Conservation (phyloP, 2,113 vertebrate species). For the Microtus richardsoni region DNA sequence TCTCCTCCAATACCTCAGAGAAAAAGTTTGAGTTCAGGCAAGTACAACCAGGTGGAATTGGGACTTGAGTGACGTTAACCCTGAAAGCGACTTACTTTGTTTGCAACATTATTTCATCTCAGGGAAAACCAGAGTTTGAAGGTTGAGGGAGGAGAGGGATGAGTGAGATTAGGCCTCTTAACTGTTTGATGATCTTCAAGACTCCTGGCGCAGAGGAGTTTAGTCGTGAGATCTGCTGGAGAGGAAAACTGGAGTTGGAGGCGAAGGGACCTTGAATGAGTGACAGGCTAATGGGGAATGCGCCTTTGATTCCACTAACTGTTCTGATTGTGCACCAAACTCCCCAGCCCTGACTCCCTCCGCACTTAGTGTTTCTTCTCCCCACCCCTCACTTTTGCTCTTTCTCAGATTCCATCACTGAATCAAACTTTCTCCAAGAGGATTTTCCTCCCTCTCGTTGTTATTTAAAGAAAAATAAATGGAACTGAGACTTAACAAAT, state of each 20-base stretch:
- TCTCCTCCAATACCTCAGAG: not conserved
- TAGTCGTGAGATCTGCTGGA: not conserved
- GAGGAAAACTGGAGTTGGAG: not conserved
- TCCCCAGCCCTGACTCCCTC: not conserved
- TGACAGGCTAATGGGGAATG: not conserved
- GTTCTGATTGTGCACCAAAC: not conserved
- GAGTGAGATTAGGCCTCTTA: not conserved
- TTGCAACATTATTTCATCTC: not conserved
- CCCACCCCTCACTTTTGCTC: not conserved
- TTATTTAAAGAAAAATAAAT: slow-evolving; percentile 53
- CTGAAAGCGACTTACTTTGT: not conserved
- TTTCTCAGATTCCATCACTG: not conserved
- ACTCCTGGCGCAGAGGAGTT: not conserved
- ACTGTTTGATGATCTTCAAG: not conserved
- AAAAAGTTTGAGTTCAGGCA: not conserved
- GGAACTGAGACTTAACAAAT: slow-evolving; percentile 46
- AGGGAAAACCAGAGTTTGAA: not conserved
- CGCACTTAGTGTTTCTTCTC: not conserved
- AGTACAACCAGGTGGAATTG: not conserved
- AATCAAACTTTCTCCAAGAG: not conserved
- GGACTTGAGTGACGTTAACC: not conserved
- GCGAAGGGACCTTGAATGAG: not conserved
- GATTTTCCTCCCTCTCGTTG: not conserved
- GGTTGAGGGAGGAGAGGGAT: not conserved
- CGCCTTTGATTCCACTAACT: not conserved